Conservation (phyloP, 1,140 invertebrate species). For the Cylas formicarius region DNA sequence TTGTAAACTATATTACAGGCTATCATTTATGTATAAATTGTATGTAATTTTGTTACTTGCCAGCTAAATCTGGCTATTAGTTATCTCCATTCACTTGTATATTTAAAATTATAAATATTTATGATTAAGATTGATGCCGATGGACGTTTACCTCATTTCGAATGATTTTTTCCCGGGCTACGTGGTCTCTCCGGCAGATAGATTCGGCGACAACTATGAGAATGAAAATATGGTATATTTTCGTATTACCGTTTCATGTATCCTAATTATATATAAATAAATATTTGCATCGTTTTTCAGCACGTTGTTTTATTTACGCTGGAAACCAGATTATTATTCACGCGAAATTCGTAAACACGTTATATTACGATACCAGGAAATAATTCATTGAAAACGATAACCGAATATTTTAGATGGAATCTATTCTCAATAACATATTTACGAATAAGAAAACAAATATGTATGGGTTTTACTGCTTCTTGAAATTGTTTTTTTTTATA, state of each 20-base stretch:
- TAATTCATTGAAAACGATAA: too few species aligned
- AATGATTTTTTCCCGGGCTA: slow-evolving; percentile 11
- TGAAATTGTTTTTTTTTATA: too few species aligned
- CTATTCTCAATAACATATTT: too few species aligned
- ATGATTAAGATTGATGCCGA: slow-evolving; percentile 23
- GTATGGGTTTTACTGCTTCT: too few species aligned
- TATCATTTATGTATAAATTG: slow-evolving; percentile 42
- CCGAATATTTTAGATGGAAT: too few species aligned
- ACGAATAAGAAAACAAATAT: too few species aligned
- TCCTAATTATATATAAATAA: slow-evolving; percentile 43
- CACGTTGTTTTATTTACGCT: slow-evolving; percentile 18
- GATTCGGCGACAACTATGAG: too few species aligned
- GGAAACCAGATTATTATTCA: too few species aligned
- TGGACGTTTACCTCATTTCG: slow-evolving; percentile 29
- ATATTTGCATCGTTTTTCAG: slow-evolving; percentile 40
- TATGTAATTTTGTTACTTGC: slow-evolving; percentile 41
- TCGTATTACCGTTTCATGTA: slow-evolving; percentile 43
- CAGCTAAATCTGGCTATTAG: slow-evolving; percentile 19
- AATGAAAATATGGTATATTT: slow-evolving; percentile 42
- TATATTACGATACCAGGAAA: too few species aligned
- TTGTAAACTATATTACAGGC: slow-evolving; percentile 39
- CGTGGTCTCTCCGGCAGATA: too few species aligned
- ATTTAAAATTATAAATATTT: slow-evolving; percentile 29
- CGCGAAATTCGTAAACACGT: too few species aligned
- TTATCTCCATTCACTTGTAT: slow-evolving; percentile 37